A percentile compares a stretch with the other conserved stretches of the same genome.
phyloP scores from a whole-genome alignment of 2,888 invertebrate species.

The Heliconius charithonia region DNA sequence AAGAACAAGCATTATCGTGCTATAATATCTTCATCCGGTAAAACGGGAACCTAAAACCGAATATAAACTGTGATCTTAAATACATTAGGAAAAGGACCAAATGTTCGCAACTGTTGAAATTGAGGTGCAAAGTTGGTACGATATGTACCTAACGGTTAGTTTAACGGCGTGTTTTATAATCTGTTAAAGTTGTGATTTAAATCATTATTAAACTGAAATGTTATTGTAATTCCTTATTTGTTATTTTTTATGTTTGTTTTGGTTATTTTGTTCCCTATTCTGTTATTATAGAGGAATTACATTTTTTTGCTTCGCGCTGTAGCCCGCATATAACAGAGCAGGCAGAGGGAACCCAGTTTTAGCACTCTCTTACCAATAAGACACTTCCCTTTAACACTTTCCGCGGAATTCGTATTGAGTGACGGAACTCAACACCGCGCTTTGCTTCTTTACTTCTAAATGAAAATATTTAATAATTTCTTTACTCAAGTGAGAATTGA shows the following conservation, averaged over 20 bases:
- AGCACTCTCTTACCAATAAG: too few relatives aligned
- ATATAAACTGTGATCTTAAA: slow-evolving; percentile 42
- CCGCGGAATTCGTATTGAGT: neutral
- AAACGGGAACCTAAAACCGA: slow-evolving; percentile 7
- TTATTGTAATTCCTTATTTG: neutral
- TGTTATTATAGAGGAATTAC: too few relatives aligned
- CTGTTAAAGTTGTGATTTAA: slow-evolving; percentile 29
- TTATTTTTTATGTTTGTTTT: too few relatives aligned
- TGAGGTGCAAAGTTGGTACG: slow-evolving; percentile 44
- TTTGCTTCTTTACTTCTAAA: too few relatives aligned
- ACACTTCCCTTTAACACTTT: neutral
- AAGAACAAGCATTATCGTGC: neutral
- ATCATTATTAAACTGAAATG: slow-evolving; percentile 28
- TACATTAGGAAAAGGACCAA: slow-evolving; percentile 43
- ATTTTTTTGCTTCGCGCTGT: too few relatives aligned
- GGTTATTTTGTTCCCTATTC: too few relatives aligned
- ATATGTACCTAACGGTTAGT: slow-evolving; percentile 28
- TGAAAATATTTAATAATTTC: too few relatives aligned
- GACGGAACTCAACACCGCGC: too few relatives aligned
- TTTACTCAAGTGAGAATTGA: too few relatives aligned
- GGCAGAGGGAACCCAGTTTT: too few relatives aligned
- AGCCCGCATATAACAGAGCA: too few relatives aligned
- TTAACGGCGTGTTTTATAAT: slow-evolving; percentile 35
- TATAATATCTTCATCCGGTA: neutral
- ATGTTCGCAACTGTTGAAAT: slow-evolving; percentile 44